Evolutionary conservation across 2,888 invertebrate genomes (phyloP), one percentile per base, ranked within the genome.

Genomic region (Sesia apiformis): DNA sequence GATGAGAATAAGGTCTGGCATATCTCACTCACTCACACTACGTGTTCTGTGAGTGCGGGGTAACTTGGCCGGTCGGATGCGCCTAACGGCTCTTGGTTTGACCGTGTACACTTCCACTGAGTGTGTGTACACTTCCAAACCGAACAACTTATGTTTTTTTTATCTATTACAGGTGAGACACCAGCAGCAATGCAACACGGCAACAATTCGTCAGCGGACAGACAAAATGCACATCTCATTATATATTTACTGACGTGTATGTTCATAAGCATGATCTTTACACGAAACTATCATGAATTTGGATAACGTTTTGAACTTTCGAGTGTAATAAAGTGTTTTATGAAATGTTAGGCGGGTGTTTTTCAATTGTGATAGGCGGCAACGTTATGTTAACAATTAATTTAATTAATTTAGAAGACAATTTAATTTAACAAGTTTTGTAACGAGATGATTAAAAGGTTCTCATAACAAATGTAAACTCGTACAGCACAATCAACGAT

Each of bases 181-280:
- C 93, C 93, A 59, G 93, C 93, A 39, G 94, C 94, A 0, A 93
- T 94, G 93, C 93, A 94, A 67, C 93, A 93, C 63, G 93, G 93
- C 50, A 93, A 93, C 76, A 92, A 88, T 57, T 84, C 81, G 0
- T 71, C 82, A 23, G 73, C 70, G 4, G 39, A 38, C 39, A 50
- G 39, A 38, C 50, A 50, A 39, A 50, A 8, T 38, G 39, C 39
- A 7, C 38, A 39, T 7, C 38, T 51, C 4, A 23, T 55, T 1
- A 51, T 54, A 41, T 53, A 53, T 52, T 51, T 80, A 7, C 53
- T 73, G 5, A 66, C 73, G 39, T 57, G 81, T 58, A 63, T 75
- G 60, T 78, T 54, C 58, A 77, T 51, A 61, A 63, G 58, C 62
- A 60, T 50, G 54, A 58, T 52, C 50, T 60, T 23, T 2, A 23